Base-by-base conservation (phyloP, 2,113 vertebrate genomes). In the Buteo buteo region DNA sequence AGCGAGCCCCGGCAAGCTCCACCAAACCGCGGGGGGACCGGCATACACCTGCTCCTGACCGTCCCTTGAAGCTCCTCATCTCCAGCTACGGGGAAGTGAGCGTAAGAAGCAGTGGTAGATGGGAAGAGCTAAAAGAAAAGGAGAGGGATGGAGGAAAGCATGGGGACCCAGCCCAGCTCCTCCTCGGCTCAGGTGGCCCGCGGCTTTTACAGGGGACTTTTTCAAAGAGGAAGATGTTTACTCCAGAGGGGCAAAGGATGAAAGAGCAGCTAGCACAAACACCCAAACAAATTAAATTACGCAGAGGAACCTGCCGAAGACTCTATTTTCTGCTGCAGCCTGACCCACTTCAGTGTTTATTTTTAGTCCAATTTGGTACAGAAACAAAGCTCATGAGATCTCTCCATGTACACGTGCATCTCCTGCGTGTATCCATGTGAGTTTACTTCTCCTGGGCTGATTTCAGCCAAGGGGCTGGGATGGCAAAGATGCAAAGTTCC, bases 71-170 rank as follows among this genome's bases (percentile, higher is more conserved):
- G 40, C 50, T 71, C n/a, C 45, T 29, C 1, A 11, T 31, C 26
- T 31, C n/a, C 52, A 57, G 49, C 22, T 13, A 4, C 0, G 0
- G 16, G 49, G 18, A 24, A 36, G n/a, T 0, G 21, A 66, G 22
- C 1, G 9, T 5, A 20, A 8, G 31, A 9, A 31, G 50, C 24
- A 28, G 40, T 0, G 6, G 45, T 7, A 38, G 22, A 18, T 0
- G 12, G 44, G 38, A 38, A 47, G n/a, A 47, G 31, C 26, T 25
- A 11, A 18, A 57, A 19, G n/a, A 13, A 31, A 20, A 21, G 0
- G 3, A 36, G 38, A 26, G 7, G 34, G 32, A 29, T 4, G 15
- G 31, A 82, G 36, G 22, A 57, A 69, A 65, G 34, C 47, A 28
- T 0, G 9, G 47, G 72, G 40, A 55, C n/a, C 24, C 36, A 38